Evolutionary conservation across 2,797 vertebrate genomes (phyloP).

Genomic region (Mastacembelus armatus): DNA sequence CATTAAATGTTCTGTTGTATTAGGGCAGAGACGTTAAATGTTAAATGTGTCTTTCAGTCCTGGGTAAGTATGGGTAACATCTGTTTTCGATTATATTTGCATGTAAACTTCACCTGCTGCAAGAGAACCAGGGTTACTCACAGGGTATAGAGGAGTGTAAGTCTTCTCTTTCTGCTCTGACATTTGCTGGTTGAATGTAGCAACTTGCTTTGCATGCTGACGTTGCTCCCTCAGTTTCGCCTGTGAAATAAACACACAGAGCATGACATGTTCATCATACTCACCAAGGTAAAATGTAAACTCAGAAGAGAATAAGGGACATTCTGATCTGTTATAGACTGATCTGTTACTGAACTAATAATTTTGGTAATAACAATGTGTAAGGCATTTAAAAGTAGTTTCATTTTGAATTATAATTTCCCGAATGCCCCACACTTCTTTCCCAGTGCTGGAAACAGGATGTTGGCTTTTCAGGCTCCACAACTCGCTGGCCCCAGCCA

Average conservation of each 20-base stretch:
- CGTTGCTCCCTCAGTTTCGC: conserved; percentile 62
- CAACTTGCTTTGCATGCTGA: conserved; percentile 78
- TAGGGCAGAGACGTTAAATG: too few species aligned
- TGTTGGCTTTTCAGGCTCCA: conserved; percentile 1
- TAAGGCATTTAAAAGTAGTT: conserved; percentile 14
- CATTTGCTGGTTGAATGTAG: conserved; percentile 81
- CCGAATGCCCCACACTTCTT: conserved; percentile 1
- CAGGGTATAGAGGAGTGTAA: conserved; percentile 63
- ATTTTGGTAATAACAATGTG: conserved; percentile 21
- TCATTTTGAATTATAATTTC: conserved; percentile 6
- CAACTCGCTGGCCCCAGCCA: conserved; percentile 10
- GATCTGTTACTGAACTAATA: conserved; percentile 15
- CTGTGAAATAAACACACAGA: conserved; percentile 52
- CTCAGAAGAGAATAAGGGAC: background rate
- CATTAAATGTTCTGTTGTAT: too few species aligned
- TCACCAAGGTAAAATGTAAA: background rate
- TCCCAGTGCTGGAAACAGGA: conserved; percentile 1
- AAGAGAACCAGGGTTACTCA: conserved; percentile 70
- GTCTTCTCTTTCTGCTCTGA: conserved; percentile 78
- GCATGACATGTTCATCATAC: background rate
- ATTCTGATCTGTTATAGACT: too few species aligned
- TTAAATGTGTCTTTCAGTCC: too few species aligned
- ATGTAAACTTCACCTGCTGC: too few species aligned
- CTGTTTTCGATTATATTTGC: too few species aligned
- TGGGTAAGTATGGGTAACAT: too few species aligned